phyloP scores from a whole-genome alignment of 2,113 vertebrate genomes.

The Chelonoidis abingdonii region DNA sequence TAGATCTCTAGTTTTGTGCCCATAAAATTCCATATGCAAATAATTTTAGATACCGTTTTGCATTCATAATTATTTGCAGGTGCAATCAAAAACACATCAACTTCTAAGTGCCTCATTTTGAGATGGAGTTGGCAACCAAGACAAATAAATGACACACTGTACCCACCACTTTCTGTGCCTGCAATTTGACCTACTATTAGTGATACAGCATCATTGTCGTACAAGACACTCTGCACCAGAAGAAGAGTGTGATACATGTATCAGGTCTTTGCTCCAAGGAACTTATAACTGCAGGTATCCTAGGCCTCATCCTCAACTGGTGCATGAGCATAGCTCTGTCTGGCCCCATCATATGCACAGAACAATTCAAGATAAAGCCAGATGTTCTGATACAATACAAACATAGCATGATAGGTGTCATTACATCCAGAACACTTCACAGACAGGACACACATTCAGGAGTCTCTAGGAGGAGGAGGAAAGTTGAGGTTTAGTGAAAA shows the following conservation, averaged over 20 bases:
- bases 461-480: background rate
- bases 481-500: background rate
- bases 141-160: background rate
- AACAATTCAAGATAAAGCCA: background rate
- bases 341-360: background rate
- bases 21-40: background rate
- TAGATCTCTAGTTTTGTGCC: background rate
- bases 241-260: background rate
- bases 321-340: background rate
- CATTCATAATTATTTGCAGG: background rate
- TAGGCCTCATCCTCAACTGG: background rate
- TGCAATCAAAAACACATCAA: background rate
- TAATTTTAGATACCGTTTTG: background rate
- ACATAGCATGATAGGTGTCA: background rate
- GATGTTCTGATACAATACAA: background rate
- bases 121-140: background rate
- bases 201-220: background rate
- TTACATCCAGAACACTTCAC: background rate
- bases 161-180: background rate
- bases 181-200: background rate
- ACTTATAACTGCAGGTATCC: background rate
- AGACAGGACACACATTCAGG: background rate
- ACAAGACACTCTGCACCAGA: background rate
- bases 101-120: background rate
- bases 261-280: background rate